Conservation (phyloP, 1,140 invertebrate genomes). For the Anastatus disparis region DNA sequence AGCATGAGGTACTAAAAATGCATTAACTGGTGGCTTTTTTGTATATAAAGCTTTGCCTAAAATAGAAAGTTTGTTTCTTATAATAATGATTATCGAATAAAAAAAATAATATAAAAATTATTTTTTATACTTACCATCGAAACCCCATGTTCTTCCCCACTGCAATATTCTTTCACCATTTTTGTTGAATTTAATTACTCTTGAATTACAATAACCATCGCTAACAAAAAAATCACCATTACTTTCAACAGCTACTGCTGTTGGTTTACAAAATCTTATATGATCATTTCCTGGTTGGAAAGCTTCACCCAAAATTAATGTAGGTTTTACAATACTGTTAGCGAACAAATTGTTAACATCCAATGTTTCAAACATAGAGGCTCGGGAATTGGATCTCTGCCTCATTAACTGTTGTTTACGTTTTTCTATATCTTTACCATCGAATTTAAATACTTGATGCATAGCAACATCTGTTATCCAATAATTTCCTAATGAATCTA, state of each 20-base stretch:
- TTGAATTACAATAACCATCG: constrained; percentile 94
- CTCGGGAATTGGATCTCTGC: constrained; percentile 35
- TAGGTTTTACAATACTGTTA: constrained; percentile 55
- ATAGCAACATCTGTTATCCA: constrained; percentile 93
- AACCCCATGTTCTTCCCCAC: constrained; percentile 70
- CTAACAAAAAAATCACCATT: constrained; percentile 92
- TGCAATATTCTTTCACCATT: constrained; percentile 75
- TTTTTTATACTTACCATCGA: constrained; percentile 41
- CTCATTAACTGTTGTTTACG: constrained; percentile 47
- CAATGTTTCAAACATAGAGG: neutral
- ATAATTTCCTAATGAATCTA: constrained; percentile 84
- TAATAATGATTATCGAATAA: neutral
- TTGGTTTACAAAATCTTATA: constrained; percentile 92
- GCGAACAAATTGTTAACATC: constrained; percentile 45
- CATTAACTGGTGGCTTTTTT: constrained; percentile 65
- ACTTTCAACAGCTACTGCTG: constrained; percentile 84
- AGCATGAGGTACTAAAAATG: constrained; percentile 84
- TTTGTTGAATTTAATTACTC: constrained; percentile 85
- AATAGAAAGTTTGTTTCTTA: neutral
- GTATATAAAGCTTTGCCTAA: constrained; percentile 23
- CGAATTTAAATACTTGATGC: constrained; percentile 90
- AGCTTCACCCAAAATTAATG: constrained; percentile 54
- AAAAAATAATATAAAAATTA: neutral
- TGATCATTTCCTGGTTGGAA: constrained; percentile 83
- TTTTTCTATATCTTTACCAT: constrained; percentile 58